Base-by-base conservation (phyloP, 2,888 invertebrate species). In the Amiota communis region DNA sequence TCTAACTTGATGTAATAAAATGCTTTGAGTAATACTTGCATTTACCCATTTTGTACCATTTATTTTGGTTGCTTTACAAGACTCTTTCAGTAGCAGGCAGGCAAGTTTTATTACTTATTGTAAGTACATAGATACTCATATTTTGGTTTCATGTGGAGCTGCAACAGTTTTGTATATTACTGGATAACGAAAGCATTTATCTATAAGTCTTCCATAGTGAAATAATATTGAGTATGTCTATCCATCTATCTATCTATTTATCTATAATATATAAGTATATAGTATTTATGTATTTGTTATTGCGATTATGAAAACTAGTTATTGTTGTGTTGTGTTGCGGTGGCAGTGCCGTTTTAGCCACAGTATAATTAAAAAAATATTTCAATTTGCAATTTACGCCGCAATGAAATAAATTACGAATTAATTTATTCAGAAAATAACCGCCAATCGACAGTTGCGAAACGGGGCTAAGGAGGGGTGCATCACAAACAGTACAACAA, bases 371-470 rank as follows among this genome's bases (percentile, higher is more conserved):
- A 76, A 74, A 79, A 36, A 36, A 81, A 86, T 81, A 85, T 80
- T 81, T 86, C 80, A 86, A 84, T 87, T 86, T 82, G 77, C 87
- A 86, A 87, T 87, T 87, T 87, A 78, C 87, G 85, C 84, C 82
- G 85, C 79, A 85, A 81, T 83, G 82, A 84, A 81, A 80, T 81
- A 78, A 79, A 86, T 79, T 82, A 86, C 80, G 79, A 85, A 85
- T 87, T 86, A 87, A 86, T 86, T 83, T 81, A 87, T 83, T 81
- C 81, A 79, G 17, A 1, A 59, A 36, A 2, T 17, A 57, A 6
- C 57, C 15, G 57, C 11, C 79, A 80, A 80, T 79, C 71, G 77
- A 57, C 71, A 59, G 77, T 74, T 70, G 70, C 6, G 13, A 12
- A n/a, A 15, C n/a, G 53, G 11, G 23, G 20, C 4, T 0, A 20